These are phyloP conservation scores for Eretmocerus hayati DNA, from an alignment of 2,888 invertebrate genomes.

Conservation along the genomic window DNA sequence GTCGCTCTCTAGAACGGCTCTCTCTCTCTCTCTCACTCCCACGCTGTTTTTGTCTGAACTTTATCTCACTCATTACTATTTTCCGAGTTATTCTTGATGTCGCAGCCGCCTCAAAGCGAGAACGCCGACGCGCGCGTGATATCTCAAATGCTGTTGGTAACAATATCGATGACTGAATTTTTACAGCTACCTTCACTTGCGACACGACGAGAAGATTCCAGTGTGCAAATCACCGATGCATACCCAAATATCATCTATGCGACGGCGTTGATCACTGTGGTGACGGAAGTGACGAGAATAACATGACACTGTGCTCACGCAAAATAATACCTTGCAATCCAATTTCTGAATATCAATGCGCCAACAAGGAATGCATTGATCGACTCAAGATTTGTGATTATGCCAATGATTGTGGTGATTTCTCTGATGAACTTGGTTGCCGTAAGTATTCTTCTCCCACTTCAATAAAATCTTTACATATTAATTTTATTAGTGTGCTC, in stretches of 20 bases:
- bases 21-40: too few relatives aligned
- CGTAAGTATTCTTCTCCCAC: conserved; percentile 49
- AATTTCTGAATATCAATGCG: conserved; percentile 77
- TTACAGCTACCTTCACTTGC: conserved; percentile 70
- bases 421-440: conserved; percentile 85
- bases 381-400: conserved; percentile 77
- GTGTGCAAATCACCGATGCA: conserved; percentile 83
- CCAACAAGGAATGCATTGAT: conserved; percentile 78
- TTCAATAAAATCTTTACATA: background rate
- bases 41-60: too few relatives aligned
- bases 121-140: too few relatives aligned
- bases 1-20: too few relatives aligned
- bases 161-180: too few relatives aligned
- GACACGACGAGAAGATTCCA: conserved; percentile 79
- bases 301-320: conserved; percentile 80
- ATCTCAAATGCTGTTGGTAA: too few relatives aligned
- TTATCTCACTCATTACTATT: background rate
- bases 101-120: too few relatives aligned
- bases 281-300: conserved; percentile 92
- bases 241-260: conserved; percentile 78
- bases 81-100: too few relatives aligned
- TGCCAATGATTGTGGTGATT: conserved; percentile 85
- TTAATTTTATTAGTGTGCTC: background rate
- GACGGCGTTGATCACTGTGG: conserved; percentile 90
- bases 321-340: conserved; percentile 70